Conservation (phyloP, 2,113 vertebrate species). For the Sylvia atricapilla region DNA sequence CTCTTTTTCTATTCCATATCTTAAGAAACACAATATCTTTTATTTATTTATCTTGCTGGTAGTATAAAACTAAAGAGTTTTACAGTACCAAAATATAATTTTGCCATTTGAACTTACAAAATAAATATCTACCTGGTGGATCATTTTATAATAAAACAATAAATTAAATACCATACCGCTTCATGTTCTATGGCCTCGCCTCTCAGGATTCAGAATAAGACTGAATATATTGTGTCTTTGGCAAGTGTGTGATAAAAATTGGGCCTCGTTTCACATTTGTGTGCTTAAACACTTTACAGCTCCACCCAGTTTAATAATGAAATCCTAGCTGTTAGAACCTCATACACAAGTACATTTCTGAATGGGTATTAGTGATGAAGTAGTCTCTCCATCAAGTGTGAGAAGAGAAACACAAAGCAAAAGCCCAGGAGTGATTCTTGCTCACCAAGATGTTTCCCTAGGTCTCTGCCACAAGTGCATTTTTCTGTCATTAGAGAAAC, state of each 20-base stretch:
- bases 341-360: neutral
- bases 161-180: neutral
- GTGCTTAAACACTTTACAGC: neutral
- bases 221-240: neutral
- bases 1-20: neutral
- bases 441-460: neutral
- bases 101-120: neutral
- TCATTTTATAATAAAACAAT: neutral
- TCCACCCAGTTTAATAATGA: neutral
- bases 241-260: neutral
- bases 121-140: neutral
- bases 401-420: neutral
- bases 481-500: neutral
- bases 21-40: neutral
- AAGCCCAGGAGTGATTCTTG: neutral
- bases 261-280: neutral
- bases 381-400: neutral
- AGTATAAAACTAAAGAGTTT: neutral
- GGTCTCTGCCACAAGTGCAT: neutral
- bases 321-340: neutral
- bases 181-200: neutral
- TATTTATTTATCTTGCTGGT: neutral
- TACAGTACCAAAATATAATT: neutral
- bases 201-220: neutral
- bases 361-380: neutral